Conservation (phyloP, 2,113 vertebrate species). For the Bothrops jararaca region DNA sequence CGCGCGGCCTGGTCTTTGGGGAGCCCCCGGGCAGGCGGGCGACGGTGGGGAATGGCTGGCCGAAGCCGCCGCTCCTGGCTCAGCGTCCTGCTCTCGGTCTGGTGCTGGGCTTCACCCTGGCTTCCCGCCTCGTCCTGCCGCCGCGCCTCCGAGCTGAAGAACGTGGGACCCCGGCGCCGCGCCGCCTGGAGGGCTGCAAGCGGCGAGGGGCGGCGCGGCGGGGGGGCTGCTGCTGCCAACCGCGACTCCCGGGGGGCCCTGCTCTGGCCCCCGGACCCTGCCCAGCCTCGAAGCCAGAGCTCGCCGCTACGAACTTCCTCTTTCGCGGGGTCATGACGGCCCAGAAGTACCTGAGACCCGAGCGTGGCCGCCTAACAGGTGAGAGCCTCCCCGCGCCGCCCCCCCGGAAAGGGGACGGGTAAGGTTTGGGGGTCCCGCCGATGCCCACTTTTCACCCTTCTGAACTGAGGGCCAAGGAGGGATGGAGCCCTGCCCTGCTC, state of each 20-base stretch:
- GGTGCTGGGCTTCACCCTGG: conserved; percentile 89
- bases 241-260: conserved; percentile 60
- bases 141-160: conserved; percentile 79
- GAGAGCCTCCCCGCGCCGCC: conserved; percentile 36
- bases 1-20: conserved; percentile 34
- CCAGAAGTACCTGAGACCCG: conserved; percentile 93
- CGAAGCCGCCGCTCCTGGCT: conserved; percentile 88
- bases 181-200: conserved; percentile 58
- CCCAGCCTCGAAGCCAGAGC: conserved; percentile 27
- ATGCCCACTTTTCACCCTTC: neutral
- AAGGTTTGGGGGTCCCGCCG: neutral
- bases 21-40: neutral
- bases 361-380: conserved; percentile 89
- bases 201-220: conserved; percentile 31
- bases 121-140: conserved; percentile 86
- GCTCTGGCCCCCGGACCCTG: conserved; percentile 55
- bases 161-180: conserved; percentile 75
- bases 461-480: neutral
- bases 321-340: conserved; percentile 97
- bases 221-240: conserved; percentile 32
- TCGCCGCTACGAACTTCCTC: conserved; percentile 77
- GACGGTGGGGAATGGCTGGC: conserved; percentile 77
- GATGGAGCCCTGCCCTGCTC: neutral
- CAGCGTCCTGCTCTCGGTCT: conserved; percentile 87
- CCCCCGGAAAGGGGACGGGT: neutral